Evolutionary conservation across 2,113 vertebrate genomes (phyloP), one percentile per base, ranked within the genome.

Genomic region (human (Homo sapiens)): DNA sequence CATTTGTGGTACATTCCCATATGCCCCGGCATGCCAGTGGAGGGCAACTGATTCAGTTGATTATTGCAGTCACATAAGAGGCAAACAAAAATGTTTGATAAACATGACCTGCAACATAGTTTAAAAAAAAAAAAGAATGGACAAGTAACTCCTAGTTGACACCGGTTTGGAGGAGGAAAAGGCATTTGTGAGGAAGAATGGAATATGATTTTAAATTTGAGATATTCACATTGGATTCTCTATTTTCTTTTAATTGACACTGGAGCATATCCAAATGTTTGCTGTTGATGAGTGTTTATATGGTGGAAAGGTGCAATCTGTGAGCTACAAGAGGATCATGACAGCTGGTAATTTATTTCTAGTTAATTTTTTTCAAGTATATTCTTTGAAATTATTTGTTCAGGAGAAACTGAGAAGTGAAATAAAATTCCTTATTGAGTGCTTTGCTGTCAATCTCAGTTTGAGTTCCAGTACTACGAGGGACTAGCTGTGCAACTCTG

Each of bases 341-440:
- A 94, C 97, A 97, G 97, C 96, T 97, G 96, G 96, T 90, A 92
- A 97, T 96, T 96, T 95, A 97, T 96, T 97, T 97, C 91, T 82
- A 91, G 91, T 90, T 98, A 98, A 97, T 97, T 97, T 86, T 73
- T 96, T 86, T 68, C 73, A 95, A 97, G 57, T 78, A 89, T 88
- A 92, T 90, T 90, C 59, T 93, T 95, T 85, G 32, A 92, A 95
- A 90, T 92, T 87, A 94, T 52, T 96, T 97, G 73, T 81, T 94
- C 17, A 57, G 40, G 13, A 94, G 76, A 45, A 94, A 76, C 45
- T 81, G 80, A 97, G 90, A 78, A 89, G 61, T 89, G 87, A 11
- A 83, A 94, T 92, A 95, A 75, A 92, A 91, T 80, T 94, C 20
- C 72, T 40, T 57, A 3, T 22, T 93, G 57, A 73, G 68, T 78